Base-by-base conservation (phyloP, 2,113 vertebrate species). In the Protobothrops flavoviridis region DNA sequence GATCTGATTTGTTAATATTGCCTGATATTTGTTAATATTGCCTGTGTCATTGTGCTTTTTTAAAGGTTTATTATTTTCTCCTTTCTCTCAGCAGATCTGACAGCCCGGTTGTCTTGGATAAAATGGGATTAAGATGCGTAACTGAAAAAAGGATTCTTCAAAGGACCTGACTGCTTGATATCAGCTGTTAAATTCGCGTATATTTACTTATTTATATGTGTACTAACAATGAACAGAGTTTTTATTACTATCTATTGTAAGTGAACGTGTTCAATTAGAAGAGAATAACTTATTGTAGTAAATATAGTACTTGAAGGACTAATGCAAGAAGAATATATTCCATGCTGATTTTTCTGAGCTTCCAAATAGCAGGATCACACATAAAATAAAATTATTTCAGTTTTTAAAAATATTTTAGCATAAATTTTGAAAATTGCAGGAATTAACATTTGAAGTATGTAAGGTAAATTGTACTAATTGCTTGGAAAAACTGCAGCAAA, bases 41-140 rank as follows among this genome's bases (percentile, higher is more conserved):
- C 94, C 97, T 97, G 96, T 97, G 97, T 95, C 91, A 93, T 93
- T 94, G 92, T 96, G 93, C 94, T 96, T 96, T 92, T 93, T 91
- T 95, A 96, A 50, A 50, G 96, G 43, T 93, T 95, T 96, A 88
- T 90, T 88, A 90, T 85, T 93, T 87, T 93, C 48, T 81, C 90
- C 81, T 90, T 94, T 43, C 50, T 33, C 50, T 12, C 2, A 92
- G 88, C 97, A 98, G 98, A 98, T 97, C 98, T 98, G 96, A 98
- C 98, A 95, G 98, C 98, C 94, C 98, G 97, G 57, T 98, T 98
- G 88, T 98, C 98, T 87, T 98, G 98, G 98, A 98, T 98, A 95
- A 98, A 98, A 96, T 98, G 98, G 98, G 98, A 98, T 98, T 98
- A 98, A 96, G 85, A 48, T 17, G 91, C 85, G 56, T 9, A 56